Percentiles rank a stretch among this genome's conserved stretches.
Conservation (phyloP, 1,140 invertebrate genomes). For the Augochlora pura region DNA sequence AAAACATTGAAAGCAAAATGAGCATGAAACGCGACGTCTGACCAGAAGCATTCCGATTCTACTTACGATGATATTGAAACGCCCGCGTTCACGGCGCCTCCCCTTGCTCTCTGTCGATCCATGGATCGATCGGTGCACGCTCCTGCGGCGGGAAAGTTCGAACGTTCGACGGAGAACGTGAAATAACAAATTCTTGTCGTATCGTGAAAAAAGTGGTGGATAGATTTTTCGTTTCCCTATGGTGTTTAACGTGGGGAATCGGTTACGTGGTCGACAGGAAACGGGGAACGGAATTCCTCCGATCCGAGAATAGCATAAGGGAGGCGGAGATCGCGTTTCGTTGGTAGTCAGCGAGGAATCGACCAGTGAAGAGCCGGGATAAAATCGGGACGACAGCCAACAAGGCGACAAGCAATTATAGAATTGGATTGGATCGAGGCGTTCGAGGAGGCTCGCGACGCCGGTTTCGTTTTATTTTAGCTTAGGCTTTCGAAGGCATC, state of each 20-base stretch:
- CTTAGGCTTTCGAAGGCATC: slow-evolving; percentile 76
- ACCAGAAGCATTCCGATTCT: no score
- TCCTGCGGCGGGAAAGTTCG: slow-evolving; percentile 39
- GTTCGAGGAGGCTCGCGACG: slow-evolving; percentile 67
- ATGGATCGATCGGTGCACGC: background rate
- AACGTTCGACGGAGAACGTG: slow-evolving; percentile 1
- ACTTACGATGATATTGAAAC: no score
- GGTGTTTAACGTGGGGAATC: slow-evolving; percentile 66
- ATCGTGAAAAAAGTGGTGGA: background rate
- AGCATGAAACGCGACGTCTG: no score
- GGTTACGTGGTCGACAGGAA: slow-evolving; percentile 69
- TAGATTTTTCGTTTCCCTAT: background rate
- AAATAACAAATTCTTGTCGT: background rate
- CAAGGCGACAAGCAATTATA: slow-evolving; percentile 77
- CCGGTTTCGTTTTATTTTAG: slow-evolving; percentile 79
- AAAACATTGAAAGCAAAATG: no score
- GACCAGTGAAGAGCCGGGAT: slow-evolving; percentile 69
- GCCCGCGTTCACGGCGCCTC: slow-evolving; percentile 7
- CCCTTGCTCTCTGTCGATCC: background rate
- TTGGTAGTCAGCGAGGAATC: slow-evolving; percentile 65
- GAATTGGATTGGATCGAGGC: slow-evolving; percentile 77
- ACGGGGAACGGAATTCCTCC: slow-evolving; percentile 68
- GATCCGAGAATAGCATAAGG: slow-evolving; percentile 76
- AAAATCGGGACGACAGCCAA: slow-evolving; percentile 78
- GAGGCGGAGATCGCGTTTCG: slow-evolving; percentile 80